phyloP scores from a whole-genome alignment of 2,113 vertebrate species.

The Anas platyrhynchos region DNA sequence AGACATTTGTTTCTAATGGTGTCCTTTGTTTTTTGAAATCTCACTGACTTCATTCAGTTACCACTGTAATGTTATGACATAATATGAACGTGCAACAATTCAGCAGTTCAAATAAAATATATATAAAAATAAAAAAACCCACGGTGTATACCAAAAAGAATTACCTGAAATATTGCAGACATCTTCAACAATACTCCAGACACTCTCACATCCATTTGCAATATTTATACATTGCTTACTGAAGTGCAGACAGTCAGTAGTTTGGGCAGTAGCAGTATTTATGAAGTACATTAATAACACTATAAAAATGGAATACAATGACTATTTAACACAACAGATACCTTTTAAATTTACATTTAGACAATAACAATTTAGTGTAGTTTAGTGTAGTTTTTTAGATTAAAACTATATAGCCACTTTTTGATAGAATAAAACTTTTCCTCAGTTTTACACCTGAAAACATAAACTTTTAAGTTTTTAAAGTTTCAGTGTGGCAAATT shows the following conservation, averaged over 20 bases:
- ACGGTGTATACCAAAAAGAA: not conserved
- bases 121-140: not conserved
- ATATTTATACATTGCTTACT: conserved; percentile 66
- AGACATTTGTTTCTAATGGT: not conserved
- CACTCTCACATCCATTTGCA: conserved; percentile 47
- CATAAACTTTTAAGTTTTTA: not conserved
- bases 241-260: conserved; percentile 53
- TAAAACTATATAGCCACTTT: not conserved
- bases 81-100: not conserved
- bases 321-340: not conserved
- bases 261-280: conserved; percentile 25
- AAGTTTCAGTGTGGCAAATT: not conserved
- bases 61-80: not conserved
- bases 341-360: not conserved
- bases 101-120: not conserved
- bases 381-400: not conserved
- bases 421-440: not conserved
- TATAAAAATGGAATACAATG: conserved; percentile 50
- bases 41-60: not conserved
- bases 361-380: not conserved
- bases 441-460: not conserved
- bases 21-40: not conserved
- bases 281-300: conserved; percentile 54
- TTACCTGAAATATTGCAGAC: conserved; percentile 78
- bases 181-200: conserved; percentile 71